phyloP scores from a whole-genome alignment of 2,888 invertebrate species.

The Caenorhabditis sp. region DNA sequence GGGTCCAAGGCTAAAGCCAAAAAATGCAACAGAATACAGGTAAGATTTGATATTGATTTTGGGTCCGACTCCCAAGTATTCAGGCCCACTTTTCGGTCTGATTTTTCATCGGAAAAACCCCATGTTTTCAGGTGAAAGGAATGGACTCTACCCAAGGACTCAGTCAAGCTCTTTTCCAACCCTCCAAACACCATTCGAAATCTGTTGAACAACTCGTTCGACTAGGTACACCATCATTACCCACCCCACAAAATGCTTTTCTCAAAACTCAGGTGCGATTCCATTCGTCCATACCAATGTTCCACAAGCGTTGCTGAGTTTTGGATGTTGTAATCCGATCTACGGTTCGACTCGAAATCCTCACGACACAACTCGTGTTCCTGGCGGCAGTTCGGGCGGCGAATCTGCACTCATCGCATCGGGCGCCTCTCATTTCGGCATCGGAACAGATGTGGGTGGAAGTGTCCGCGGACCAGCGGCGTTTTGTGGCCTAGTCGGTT shows the following conservation, averaged over 20 bases:
- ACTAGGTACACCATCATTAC: background rate
- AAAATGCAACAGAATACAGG: background rate
- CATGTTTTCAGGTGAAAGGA: conserved; percentile 53
- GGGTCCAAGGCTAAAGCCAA: background rate
- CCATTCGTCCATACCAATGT: conserved; percentile 73
- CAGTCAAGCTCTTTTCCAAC: conserved; percentile 63
- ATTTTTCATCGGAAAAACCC: background rate
- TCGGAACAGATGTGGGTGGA: conserved; percentile 74
- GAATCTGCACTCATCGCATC: conserved; percentile 73
- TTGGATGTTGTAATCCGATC: conserved; percentile 71
- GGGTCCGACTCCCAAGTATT: too few species aligned
- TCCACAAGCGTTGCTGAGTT: conserved; percentile 69
- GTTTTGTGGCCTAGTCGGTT: conserved; percentile 72
- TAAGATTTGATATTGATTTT: background rate
- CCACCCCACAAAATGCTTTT: too few species aligned
- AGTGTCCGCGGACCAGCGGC: conserved; percentile 73
- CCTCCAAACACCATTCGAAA: conserved; percentile 40
- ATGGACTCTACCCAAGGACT: conserved; percentile 68
- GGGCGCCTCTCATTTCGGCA: conserved; percentile 73
- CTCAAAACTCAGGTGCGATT: conserved; percentile 71
- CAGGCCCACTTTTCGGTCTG: background rate
- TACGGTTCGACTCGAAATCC: conserved; percentile 70
- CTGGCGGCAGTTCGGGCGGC: conserved; percentile 74
- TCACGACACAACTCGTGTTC: conserved; percentile 39
- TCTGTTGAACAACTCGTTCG: conserved; percentile 46